phyloP scores from a whole-genome alignment of 92 coral and sea anemone species.

The Siderastrea siderea region DNA sequence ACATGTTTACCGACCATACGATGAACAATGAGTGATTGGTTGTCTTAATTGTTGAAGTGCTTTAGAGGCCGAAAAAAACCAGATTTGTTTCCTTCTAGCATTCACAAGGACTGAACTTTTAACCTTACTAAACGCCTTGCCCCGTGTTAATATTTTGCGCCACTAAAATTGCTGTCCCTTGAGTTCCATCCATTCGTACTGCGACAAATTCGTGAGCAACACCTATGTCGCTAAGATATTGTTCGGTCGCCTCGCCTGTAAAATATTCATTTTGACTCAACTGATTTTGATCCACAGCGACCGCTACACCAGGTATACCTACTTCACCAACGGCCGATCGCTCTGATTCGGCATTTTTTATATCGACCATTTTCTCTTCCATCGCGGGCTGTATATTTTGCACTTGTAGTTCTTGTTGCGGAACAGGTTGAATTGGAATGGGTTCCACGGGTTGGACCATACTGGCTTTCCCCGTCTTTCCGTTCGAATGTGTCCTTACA shows the following conservation, averaged over 20 bases:
- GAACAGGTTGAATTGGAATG: slow-evolving; percentile 75
- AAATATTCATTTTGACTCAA: slow-evolving; percentile 52
- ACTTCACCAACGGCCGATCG: slow-evolving; percentile 82
- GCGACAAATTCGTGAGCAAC: slow-evolving; percentile 53
- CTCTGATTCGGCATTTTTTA: slow-evolving; percentile 47
- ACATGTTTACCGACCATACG: not conserved
- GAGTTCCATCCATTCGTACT: slow-evolving; percentile 50
- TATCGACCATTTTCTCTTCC: not conserved
- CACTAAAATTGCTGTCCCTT: slow-evolving; percentile 49
- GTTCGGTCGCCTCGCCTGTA: slow-evolving; percentile 50
- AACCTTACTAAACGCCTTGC: slow-evolving; percentile 13
- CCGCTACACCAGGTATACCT: slow-evolving; percentile 72
- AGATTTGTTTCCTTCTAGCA: not conserved
- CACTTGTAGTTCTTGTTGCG: slow-evolving; percentile 31
- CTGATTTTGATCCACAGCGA: slow-evolving; percentile 65
- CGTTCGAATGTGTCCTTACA: slow-evolving; percentile 95
- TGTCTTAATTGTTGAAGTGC: not conserved
- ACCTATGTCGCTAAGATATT: slow-evolving; percentile 26
- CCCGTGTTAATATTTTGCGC: slow-evolving; percentile 45
- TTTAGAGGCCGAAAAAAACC: not conserved
- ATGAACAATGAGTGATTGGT: not conserved
- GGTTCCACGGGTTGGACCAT: slow-evolving; percentile 61
- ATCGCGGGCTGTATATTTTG: slow-evolving; percentile 3
- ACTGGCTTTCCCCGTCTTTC: slow-evolving; percentile 60
- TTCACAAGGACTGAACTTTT: not conserved